Conservation (phyloP, 2,113 vertebrate species). For the Tor tambroides region DNA sequence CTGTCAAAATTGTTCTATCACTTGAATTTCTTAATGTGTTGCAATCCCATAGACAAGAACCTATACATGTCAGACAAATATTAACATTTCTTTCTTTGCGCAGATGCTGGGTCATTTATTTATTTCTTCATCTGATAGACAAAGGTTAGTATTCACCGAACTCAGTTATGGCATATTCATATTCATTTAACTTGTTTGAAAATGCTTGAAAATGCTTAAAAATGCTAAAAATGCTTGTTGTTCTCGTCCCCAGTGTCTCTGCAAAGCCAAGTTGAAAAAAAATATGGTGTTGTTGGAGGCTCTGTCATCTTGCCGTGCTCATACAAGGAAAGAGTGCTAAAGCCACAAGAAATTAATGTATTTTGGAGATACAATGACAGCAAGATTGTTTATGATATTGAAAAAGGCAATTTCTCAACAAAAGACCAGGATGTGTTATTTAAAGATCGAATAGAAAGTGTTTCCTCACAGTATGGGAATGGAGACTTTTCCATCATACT, state of each 20-base stretch:
- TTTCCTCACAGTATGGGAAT: not conserved
- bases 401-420: not conserved
- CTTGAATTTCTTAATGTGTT: too few relatives aligned
- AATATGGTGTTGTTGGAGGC: not conserved
- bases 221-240: not conserved
- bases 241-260: not conserved
- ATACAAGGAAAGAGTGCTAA: not conserved
- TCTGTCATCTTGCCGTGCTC: slow-evolving; percentile 13
- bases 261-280: not conserved
- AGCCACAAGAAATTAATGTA: not conserved
- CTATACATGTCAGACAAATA: not conserved
- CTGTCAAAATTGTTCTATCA: too few relatives aligned
- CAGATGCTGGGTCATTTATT: not conserved
- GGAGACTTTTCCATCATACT: not conserved
- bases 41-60: too few relatives aligned
- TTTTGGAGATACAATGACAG: not conserved
- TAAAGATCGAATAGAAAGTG: not conserved
- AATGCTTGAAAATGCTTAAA: too few relatives aligned
- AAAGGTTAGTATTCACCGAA: not conserved
- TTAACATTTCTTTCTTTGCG: not conserved
- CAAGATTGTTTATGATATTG: not conserved
- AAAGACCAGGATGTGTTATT: not conserved
- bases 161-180: not conserved
- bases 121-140: not conserved
- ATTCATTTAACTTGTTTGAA: not conserved